Evolutionary conservation across 2,888 invertebrate genomes (phyloP).

Genomic region (Pycnomerus fuliginosus): DNA sequence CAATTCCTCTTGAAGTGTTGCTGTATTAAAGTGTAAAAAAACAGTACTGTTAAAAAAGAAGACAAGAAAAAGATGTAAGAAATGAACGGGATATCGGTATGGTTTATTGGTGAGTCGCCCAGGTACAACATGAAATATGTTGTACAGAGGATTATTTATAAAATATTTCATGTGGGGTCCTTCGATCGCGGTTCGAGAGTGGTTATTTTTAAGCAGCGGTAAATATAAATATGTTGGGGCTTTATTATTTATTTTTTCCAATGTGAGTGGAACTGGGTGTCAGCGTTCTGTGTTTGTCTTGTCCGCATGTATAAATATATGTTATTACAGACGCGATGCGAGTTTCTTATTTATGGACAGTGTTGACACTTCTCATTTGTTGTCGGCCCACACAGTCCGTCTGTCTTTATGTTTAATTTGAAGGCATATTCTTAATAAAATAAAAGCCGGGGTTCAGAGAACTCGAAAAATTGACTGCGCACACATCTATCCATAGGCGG

Average conservation of each 20-base stretch:
- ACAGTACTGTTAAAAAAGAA: too few species aligned
- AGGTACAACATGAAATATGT: too few species aligned
- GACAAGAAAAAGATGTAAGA: too few species aligned
- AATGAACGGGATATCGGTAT: too few species aligned
- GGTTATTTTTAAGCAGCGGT: constrained; percentile 29
- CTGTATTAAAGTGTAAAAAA: too few species aligned
- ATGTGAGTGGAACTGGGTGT: constrained; percentile 38
- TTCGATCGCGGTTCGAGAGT: too few species aligned
- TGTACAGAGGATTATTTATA: too few species aligned
- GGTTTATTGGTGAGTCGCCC: too few species aligned
- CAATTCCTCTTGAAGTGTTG: too few species aligned
- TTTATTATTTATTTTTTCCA: constrained; percentile 45
- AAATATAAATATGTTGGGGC: constrained; percentile 43
- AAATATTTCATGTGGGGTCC: too few species aligned
- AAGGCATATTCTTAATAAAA: constrained; percentile 50
- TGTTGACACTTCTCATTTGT: constrained; percentile 55
- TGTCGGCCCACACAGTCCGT: constrained; percentile 50
- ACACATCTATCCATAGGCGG: too few species aligned
- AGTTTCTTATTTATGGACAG: constrained; percentile 53
- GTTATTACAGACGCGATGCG: constrained; percentile 49
- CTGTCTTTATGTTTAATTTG: constrained; percentile 50
- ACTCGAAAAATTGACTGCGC: constrained; percentile 32
- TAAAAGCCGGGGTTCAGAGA: constrained; percentile 39
- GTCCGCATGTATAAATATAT: constrained; percentile 49
- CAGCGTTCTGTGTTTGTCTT: constrained; percentile 45